Evolutionary conservation across 2,888 invertebrate genomes (phyloP), one percentile per base, ranked within the genome.

Genomic region (Meandrusa payeni): DNA sequence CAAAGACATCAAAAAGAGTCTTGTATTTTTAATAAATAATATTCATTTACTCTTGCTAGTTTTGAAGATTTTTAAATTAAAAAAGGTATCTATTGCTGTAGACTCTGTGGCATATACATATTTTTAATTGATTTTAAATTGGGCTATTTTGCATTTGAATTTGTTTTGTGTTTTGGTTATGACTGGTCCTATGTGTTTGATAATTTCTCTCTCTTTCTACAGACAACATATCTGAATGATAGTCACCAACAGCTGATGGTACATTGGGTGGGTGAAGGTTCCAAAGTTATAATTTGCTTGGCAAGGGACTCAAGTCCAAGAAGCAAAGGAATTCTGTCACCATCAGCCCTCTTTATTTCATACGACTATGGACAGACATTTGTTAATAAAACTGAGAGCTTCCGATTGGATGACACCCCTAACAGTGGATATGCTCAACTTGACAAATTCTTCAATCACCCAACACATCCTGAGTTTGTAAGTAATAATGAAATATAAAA

Each of bases 251-350:
- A 96, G 69, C 78, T 97, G 61, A 94, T 97, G 91, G 95, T 97
- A 5, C 95, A 96, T 75, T 97, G 97, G 97, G 94, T 96, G 5
- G 96, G 97, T 13, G 94, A 95, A 73, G 93, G 93, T 10, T 95
- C 95, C 47, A 92, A 95, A 76, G 94, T 96, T 15, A 94, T 97
- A 59, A 93, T 97, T 52, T 96, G 96, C 61, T 81, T 97, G 50
- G 95, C 96, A 1, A 89, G 93, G 56, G 94, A 95, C 70, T 92
- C 93, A 6, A 85, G 88, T 39, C 89, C 90, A 5, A 65, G 82
- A 31, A 77, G 78, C 48, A 76, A 83, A 41, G 83, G 77, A 13
- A 69, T 76, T 0, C 90, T 93, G 3, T 93, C 94, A 38, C 92
- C 94, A 12, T 95, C 95, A 31, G 91, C 93, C 12, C 91, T 97